Evolutionary conservation across 2,888 invertebrate species (phyloP).

Genomic region (Drosophila suboccidentalis): DNA sequence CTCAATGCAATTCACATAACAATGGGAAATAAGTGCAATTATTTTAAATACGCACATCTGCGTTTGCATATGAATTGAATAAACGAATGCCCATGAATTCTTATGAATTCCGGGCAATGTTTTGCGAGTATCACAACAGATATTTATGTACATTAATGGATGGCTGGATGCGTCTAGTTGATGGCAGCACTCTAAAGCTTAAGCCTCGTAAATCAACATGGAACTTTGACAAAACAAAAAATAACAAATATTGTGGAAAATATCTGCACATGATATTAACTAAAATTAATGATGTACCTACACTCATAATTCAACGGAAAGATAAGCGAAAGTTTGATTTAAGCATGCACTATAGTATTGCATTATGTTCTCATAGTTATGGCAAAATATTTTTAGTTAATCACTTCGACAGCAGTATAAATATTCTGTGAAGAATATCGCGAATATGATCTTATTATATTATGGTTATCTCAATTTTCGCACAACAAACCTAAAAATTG

Average conservation of each 20-base stretch:
- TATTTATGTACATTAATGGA: not conserved
- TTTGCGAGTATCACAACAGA: not conserved
- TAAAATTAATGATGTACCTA: too few relatives aligned
- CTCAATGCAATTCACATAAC: conserved; percentile 14
- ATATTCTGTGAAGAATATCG: too few relatives aligned
- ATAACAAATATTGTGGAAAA: not conserved
- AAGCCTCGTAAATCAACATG: not conserved
- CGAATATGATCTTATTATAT: not conserved
- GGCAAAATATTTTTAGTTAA: too few relatives aligned
- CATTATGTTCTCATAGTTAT: too few relatives aligned
- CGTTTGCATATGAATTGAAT: conserved; percentile 12
- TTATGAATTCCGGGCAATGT: not conserved
- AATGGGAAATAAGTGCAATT: conserved; percentile 26
- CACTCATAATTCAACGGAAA: not conserved
- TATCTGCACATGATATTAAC: not conserved
- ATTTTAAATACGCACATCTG: conserved; percentile 19
- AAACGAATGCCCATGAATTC: conserved; percentile 7
- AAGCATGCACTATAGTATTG: too few relatives aligned
- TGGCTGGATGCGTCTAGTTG: not conserved
- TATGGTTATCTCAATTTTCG: not conserved
- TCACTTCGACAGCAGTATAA: too few relatives aligned
- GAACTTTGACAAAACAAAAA: not conserved
- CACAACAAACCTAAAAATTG: not conserved
- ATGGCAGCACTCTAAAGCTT: not conserved
- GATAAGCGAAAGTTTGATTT: not conserved